These are phyloP conservation scores for Agrotis exclamationis DNA, from an alignment of 2,888 invertebrate genomes.

Conservation along the genomic window DNA sequence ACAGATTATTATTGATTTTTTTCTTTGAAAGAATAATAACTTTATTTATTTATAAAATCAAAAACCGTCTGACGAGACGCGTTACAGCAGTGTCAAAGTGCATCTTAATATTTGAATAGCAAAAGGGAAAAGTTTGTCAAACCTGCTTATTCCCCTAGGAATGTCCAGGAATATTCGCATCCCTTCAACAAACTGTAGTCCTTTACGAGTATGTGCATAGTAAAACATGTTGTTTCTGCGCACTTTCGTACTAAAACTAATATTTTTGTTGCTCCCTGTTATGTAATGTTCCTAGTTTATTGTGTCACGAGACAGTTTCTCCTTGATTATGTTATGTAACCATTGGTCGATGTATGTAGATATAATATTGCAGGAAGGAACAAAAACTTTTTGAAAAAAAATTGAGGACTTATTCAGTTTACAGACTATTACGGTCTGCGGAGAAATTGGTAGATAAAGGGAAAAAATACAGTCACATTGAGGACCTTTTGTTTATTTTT, in stretches of 20 bases:
- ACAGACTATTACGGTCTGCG: too few species aligned
- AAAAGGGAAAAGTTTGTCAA: constrained; percentile 31
- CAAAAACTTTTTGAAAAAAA: background rate
- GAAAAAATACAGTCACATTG: too few species aligned
- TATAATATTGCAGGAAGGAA: too few species aligned
- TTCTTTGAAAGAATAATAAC: too few species aligned
- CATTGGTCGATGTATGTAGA: background rate
- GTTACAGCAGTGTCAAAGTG: background rate
- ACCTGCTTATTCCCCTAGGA: constrained; percentile 37
- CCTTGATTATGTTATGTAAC: constrained; percentile 7
- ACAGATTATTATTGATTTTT: too few species aligned
- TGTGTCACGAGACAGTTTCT: background rate
- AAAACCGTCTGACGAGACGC: too few species aligned
- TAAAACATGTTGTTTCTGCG: constrained; percentile 55
- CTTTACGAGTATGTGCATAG: constrained; percentile 46
- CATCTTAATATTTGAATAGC: constrained; percentile 28
- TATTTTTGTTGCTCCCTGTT: constrained; percentile 36
- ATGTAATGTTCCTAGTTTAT: constrained; percentile 16
- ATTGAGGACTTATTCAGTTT: too few species aligned
- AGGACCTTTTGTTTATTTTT: too few species aligned
- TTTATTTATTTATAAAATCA: too few species aligned
- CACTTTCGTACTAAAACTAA: constrained; percentile 15
- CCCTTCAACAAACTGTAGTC: constrained; percentile 44
- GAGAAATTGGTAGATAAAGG: too few species aligned
- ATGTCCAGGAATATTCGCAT: constrained; percentile 9